Evolutionary conservation across 1,140 invertebrate genomes (phyloP), one percentile per base, ranked within the genome.

Genomic region (Chymomyza costata): DNA sequence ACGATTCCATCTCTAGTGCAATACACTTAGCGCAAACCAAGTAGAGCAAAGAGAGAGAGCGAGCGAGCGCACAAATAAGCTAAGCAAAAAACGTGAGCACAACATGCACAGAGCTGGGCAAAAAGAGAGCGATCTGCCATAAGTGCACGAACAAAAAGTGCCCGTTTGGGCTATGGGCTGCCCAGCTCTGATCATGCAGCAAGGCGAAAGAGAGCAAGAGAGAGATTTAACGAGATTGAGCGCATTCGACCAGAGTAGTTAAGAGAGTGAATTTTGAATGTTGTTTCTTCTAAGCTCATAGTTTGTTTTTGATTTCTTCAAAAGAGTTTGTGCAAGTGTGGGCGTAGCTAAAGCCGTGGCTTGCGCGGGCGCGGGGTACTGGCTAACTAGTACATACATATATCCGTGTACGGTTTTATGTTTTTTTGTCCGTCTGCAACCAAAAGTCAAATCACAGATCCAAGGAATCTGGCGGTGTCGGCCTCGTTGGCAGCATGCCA

Each of bases 391-490:
- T n/a, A n/a, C n/a, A n/a, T n/a, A n/a, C n/a, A n/a, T n/a, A n/a
- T n/a, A n/a, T 43, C 7, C 31, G 30, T 16, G 43, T 18, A 16
- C 6, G 18, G 1, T 38, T 25, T 30, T 19, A 7, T 30, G 14
- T 32, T 5, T 16, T 13, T 18, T 38, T 31, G 15, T 70, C 65
- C 37, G 60, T 51, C 39, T 69, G 50, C 18, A 82, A 47, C 82
- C 82, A 84, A 59, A 85, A 82, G 54, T 82, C 83, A 83, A 85
- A 85, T 85, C 83, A 86, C 65, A 86, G 84, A 80, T 86, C 85
- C 62, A 85, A 56, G 1, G 83, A 84, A 60, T 86, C 85, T 40
- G 84, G 84, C 37, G 84, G 84, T 41, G 84, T 86, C 14, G 84
- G 84, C 46, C 69, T 73, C 31, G 67, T 82, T 34, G 84, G 84